phyloP scores from a whole-genome alignment of 2,797 vertebrate genomes.

The Phalloptychus januarius region DNA sequence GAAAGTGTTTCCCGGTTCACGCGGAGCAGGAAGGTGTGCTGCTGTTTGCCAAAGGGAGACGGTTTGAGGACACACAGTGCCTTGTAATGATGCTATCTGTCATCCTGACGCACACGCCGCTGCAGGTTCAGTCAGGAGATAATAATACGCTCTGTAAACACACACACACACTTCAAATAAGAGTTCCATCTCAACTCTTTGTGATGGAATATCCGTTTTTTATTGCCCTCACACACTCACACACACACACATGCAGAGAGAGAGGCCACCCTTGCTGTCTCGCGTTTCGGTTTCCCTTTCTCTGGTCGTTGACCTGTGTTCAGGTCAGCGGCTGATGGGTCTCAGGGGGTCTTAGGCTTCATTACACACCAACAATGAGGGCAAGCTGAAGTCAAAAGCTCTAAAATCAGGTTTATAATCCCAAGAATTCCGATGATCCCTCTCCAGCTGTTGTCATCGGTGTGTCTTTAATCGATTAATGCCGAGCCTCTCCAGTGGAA shows the following conservation, averaged over 20 bases:
- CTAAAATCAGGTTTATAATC: constrained; percentile 12
- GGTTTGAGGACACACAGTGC: constrained; percentile 49
- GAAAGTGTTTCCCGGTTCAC: constrained; percentile 14
- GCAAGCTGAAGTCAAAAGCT: constrained; percentile 11
- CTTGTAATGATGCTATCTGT: constrained; percentile 65
- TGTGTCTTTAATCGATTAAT: neutral
- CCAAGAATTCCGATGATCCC: constrained; percentile 6
- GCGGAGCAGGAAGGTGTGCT: constrained; percentile 16
- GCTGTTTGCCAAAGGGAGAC: constrained; percentile 57
- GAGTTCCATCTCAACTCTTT: constrained; percentile 16
- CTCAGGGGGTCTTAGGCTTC: constrained; percentile 50
- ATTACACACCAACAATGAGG: constrained; percentile 31
- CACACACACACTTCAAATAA: constrained; percentile 7
- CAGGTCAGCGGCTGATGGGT: constrained; percentile 59
- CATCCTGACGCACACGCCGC: constrained; percentile 33
- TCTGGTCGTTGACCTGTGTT: constrained; percentile 63
- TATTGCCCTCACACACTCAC: constrained; percentile 2
- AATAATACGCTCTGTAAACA: constrained; percentile 32
- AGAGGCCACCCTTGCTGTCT: constrained; percentile 33
- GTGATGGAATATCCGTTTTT: constrained; percentile 4
- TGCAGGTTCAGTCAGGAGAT: constrained; percentile 53
- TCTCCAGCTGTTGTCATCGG: constrained; percentile 8
- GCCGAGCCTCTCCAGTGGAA: constrained; percentile 7
- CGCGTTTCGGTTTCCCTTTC: constrained; percentile 60
- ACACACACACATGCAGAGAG: neutral